Base-by-base conservation (phyloP, 2,888 invertebrate species). In the Drosophila melanosoma region DNA sequence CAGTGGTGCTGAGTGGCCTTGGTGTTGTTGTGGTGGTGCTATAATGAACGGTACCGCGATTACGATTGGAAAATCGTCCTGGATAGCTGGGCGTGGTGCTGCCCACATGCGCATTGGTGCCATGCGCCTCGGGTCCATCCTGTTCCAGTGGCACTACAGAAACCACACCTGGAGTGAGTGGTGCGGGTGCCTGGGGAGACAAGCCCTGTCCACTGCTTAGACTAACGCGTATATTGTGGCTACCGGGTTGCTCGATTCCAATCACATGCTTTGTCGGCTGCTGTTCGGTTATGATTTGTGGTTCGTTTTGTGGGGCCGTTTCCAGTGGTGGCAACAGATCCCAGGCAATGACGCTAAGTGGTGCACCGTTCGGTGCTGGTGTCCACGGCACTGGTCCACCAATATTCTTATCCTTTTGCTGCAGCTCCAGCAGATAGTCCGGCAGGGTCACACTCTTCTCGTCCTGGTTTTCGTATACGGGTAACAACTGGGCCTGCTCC, bases 301-400 rank as follows among this genome's bases (percentile, higher is more conserved):
- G 74, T 17, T 91, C 90, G 11, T 57, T 8, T 1, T 42, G 8
- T 4, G 45, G 48, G 8, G 32, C 20, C 0, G 61, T 40, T 23
- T 74, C 68, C 3, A 76, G 52, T 1, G 87, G 92, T 1, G 92
- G 93, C 75, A 92, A 26, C 36, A 92, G 78, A 70, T 92, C 92
- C 93, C 93, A 92, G 23, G 92, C 92, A n/a, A 92, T 83, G 3
- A 92, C 85, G 35, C 87, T 92, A 0, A 91, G 74, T 0, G 84
- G 80, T 0, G 77, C 72, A 1, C 72, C 81, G 56, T 84, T 65
- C 4, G 84, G 76, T 2, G 81, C 56, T 0, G 92, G 92, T 3
- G 72, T 67, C 81, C 91, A 91, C 0, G 80, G 79, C 12, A 92
- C 90, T 0, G 91, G 91, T 6, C 91, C 91, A 11, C 58, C 90